These are phyloP conservation scores for Macquaria australasica DNA, from an alignment of 2,113 vertebrate genomes.

Conservation along the genomic window DNA sequence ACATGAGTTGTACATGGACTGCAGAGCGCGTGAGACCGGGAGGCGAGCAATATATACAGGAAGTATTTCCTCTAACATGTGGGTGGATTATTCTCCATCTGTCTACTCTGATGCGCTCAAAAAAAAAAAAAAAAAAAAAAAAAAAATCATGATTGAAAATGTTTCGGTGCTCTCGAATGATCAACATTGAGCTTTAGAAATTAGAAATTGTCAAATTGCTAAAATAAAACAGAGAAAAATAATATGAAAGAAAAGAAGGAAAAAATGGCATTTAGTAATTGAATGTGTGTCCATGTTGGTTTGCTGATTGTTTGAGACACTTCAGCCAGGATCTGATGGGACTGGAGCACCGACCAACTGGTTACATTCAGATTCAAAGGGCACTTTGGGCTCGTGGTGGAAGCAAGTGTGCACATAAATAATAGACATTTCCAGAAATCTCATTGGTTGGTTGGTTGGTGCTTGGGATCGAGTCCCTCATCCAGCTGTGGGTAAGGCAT, in stretches of 20 bases:
- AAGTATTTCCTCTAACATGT: conserved; percentile 34
- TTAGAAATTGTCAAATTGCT: conserved; percentile 19
- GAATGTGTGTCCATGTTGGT: conserved; percentile 26
- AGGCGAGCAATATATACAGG: conserved; percentile 53
- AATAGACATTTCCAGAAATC: conserved; percentile 37
- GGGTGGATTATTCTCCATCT: conserved; percentile 28
- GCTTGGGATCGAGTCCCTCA: conserved; percentile 20
- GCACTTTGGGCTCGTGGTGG: conserved; percentile 65
- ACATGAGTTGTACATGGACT: neutral
- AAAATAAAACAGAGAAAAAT: neutral
- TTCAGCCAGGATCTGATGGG: conserved; percentile 21
- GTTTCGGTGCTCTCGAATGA: conserved; percentile 56
- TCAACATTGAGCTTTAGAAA: conserved; percentile 58
- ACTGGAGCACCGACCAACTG: conserved; percentile 63
- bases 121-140: neutral
- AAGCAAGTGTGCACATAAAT: conserved; percentile 19
- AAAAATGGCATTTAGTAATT: conserved; percentile 29
- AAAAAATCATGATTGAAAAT: neutral
- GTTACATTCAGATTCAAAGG: conserved; percentile 72
- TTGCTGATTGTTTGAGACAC: conserved; percentile 19
- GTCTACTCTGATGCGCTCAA: neutral
- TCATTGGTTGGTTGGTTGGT: conserved; percentile 62
- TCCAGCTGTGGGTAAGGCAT: conserved; percentile 47
- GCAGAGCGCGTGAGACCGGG: conserved; percentile 11
- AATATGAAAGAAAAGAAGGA: neutral